Conservation (phyloP, 2,113 vertebrate genomes). For the Phycodurus eques region DNA sequence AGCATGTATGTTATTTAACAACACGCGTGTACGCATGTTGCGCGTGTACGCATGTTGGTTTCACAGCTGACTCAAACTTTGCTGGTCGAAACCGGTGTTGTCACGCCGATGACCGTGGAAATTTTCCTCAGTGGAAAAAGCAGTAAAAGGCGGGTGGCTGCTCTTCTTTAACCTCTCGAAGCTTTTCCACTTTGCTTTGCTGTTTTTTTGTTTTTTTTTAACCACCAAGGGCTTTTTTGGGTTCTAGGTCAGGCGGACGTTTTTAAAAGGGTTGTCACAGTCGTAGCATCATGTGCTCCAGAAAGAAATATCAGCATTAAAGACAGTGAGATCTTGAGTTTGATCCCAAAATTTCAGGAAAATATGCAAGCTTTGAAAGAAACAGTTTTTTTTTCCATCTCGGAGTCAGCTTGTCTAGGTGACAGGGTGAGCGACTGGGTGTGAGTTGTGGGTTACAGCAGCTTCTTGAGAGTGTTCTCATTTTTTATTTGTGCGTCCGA, state of each 20-base stretch:
- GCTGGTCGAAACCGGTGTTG: neutral
- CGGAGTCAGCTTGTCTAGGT: no score
- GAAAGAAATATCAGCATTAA: neutral
- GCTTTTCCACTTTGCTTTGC: neutral
- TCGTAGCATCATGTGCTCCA: neutral
- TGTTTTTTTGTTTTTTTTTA: neutral
- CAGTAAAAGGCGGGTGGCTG: neutral
- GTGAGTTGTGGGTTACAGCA: no score
- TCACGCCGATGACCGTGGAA: neutral
- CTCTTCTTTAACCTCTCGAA: neutral
- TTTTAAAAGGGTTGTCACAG: neutral
- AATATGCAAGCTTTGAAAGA: neutral
- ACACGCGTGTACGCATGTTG: neutral
- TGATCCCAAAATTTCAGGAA: neutral
- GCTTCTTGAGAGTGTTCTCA: no score
- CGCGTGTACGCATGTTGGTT: neutral
- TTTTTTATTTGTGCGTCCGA: no score
- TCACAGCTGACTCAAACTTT: neutral
- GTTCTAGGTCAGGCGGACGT: neutral
- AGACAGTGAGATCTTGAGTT: no score
- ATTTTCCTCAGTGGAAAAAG: slow-evolving; percentile 6
- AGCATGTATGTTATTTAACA: neutral
- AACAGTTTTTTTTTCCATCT: no score
- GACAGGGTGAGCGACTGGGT: no score
- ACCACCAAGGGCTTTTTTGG: neutral